Evolutionary conservation across 2,797 vertebrate species (phyloP).

Genomic region (Vireo griseus): DNA sequence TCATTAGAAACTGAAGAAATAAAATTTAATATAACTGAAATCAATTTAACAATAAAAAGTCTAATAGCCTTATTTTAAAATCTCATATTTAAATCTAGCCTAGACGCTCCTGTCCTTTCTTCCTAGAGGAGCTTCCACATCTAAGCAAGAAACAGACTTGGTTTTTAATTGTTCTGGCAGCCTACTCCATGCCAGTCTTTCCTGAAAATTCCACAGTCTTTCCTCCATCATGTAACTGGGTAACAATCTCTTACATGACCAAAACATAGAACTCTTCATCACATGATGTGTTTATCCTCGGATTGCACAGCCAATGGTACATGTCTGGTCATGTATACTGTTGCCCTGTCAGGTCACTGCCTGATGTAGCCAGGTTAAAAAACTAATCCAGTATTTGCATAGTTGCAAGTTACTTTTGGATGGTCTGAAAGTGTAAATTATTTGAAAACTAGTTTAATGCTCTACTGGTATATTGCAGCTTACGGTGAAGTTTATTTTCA

Average conservation of each 20-base stretch:
- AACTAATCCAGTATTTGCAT: not conserved
- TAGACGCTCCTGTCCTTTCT: not conserved
- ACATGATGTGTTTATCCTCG: not conserved
- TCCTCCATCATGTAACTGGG: not conserved
- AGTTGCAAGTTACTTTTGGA: not conserved
- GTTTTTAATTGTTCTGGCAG: not conserved
- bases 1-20: not conserved
- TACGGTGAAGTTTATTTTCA: not conserved
- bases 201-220: conserved; percentile 6
- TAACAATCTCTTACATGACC: not conserved
- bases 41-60: not conserved
- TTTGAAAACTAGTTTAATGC: not conserved
- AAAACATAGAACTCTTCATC: not conserved
- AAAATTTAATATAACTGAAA: not conserved
- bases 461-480: not conserved
- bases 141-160: not conserved
- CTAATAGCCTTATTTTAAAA: not conserved
- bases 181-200: not conserved
- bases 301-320: not conserved
- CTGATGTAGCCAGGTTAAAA: not conserved
- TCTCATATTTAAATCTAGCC: not conserved
- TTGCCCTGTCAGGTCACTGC: not conserved
- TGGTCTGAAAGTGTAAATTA: not conserved
- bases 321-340: not conserved
- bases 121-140: not conserved